A percentile compares a stretch with the other conserved stretches of the same genome.
Conservation (phyloP, 2,888 invertebrate species). For the Ochropacha duplaris region DNA sequence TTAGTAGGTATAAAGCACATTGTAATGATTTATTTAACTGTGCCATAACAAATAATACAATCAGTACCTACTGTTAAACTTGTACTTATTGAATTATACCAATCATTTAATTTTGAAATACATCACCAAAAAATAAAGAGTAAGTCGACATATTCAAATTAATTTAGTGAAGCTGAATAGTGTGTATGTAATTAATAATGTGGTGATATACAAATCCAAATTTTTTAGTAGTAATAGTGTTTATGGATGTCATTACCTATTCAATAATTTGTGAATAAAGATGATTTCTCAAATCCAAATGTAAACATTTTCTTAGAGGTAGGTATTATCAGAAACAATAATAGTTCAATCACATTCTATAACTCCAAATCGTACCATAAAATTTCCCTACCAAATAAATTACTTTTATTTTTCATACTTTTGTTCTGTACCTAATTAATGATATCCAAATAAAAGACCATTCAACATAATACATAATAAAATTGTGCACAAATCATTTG, state of each 20-base stretch:
- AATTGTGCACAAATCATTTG: background rate
- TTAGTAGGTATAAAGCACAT: constrained; percentile 3
- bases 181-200: constrained; percentile 12
- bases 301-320: background rate
- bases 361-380: background rate
- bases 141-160: background rate
- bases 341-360: background rate
- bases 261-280: background rate
- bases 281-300: background rate
- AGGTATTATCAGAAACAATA: background rate
- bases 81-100: constrained; percentile 1
- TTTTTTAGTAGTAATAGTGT: constrained; percentile 2
- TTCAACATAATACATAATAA: background rate
- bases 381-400: background rate
- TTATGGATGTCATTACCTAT: background rate
- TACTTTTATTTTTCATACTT: background rate
- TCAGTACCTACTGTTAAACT: background rate
- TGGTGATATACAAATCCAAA: constrained; percentile 11
- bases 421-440: background rate
- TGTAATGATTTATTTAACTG: constrained; percentile 8
- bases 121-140: too few species aligned
- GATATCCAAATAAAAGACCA: background rate
- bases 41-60: constrained; percentile 3
- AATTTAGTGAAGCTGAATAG: constrained; percentile 32
- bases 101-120: background rate